Conservation (phyloP, 2,888 invertebrate genomes). For the Cephus pulcher region DNA sequence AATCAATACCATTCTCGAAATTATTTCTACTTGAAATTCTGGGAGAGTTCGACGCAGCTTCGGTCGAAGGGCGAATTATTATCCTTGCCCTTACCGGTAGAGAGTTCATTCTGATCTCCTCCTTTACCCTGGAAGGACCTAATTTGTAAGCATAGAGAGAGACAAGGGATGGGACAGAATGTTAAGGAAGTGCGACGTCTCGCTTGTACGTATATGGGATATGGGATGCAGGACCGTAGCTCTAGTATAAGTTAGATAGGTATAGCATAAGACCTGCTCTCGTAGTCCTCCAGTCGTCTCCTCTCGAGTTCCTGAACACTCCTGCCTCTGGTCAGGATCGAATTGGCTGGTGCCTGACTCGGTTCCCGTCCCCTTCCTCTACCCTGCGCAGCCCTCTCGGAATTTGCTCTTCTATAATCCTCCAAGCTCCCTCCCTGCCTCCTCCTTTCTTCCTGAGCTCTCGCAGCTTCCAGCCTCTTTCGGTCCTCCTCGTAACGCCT, state of each 20-base stretch:
- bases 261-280: no score
- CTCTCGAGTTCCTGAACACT: slow-evolving; percentile 14
- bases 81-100: slow-evolving; percentile 54
- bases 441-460: slow-evolving; percentile 7
- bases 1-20: slow-evolving; percentile 41
- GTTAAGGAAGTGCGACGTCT: no score
- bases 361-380: slow-evolving; percentile 30
- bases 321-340: slow-evolving; percentile 15
- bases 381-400: slow-evolving; percentile 19
- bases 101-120: slow-evolving; percentile 44
- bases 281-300: slow-evolving; percentile 13
- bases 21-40: slow-evolving; percentile 21
- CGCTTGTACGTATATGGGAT: no score
- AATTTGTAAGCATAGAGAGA: no score
- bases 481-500: slow-evolving; percentile 27
- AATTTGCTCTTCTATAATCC: slow-evolving; percentile 25
- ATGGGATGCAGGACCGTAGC: no score
- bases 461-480: slow-evolving; percentile 2
- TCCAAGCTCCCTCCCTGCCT: slow-evolving; percentile 2
- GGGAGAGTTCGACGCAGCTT: background rate
- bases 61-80: slow-evolving; percentile 29
- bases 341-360: slow-evolving; percentile 5
- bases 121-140: slow-evolving; percentile 27
- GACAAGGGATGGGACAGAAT: no score
- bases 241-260: no score